phyloP scores from a whole-genome alignment of 2,113 vertebrate species.

The Burhinus oedicnemus region DNA sequence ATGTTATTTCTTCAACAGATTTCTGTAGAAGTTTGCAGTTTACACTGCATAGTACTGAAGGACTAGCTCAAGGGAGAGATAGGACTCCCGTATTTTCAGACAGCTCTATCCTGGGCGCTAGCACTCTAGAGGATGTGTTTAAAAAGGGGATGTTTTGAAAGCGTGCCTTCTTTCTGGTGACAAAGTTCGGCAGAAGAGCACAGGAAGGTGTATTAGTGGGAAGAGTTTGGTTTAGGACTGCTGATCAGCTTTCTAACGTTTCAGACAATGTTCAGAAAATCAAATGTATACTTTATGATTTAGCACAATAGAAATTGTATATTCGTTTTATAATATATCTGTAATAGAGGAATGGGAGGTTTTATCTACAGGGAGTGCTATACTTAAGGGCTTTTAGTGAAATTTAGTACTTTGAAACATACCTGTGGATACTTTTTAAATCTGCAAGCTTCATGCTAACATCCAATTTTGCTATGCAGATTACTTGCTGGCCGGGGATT shows the following conservation, averaged over 20 bases:
- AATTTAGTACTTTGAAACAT: neutral
- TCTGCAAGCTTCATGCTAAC: neutral
- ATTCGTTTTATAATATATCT: neutral
- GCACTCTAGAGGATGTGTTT: neutral
- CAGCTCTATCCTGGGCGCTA: neutral
- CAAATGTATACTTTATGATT: neutral
- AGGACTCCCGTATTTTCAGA: neutral
- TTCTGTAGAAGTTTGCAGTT: neutral
- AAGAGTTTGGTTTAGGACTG: neutral
- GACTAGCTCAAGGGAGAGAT: neutral
- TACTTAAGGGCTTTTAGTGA: neutral
- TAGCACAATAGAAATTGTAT: neutral
- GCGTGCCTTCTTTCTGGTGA: neutral
- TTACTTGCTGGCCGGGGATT: neutral
- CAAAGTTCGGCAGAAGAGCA: neutral
- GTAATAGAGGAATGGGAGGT: neutral
- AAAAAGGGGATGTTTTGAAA: neutral
- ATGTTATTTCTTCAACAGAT: neutral
- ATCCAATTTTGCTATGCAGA: neutral
- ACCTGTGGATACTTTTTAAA: neutral
- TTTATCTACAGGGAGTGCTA: neutral
- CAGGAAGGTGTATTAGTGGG: neutral
- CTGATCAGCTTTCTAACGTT: neutral
- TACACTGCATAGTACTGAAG: neutral
- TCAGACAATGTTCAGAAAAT: neutral